Conservation (phyloP, 2,797 vertebrate species). For the Borostomias antarcticus region DNA sequence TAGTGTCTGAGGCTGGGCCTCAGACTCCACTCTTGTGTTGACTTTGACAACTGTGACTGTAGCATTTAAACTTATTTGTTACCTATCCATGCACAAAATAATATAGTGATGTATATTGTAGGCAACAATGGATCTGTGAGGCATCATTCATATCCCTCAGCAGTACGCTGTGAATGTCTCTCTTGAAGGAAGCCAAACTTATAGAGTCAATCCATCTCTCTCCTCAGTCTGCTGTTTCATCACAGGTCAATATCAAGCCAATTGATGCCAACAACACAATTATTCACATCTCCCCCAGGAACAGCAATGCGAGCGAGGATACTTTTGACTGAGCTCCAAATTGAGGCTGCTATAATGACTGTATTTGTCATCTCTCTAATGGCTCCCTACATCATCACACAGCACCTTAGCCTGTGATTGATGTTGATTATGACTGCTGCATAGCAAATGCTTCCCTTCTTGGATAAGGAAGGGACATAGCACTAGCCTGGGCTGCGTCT, state of each 20-base stretch:
- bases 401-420: constrained; percentile 53
- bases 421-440: constrained; percentile 50
- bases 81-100: too few species aligned
- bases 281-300: constrained; percentile 28
- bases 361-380: constrained; percentile 65
- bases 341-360: constrained; percentile 57
- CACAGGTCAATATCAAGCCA: constrained; percentile 30
- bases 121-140: constrained; percentile 12
- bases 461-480: background rate
- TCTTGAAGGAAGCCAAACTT: too few species aligned
- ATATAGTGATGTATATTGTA: too few species aligned
- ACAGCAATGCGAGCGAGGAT: constrained; percentile 28
- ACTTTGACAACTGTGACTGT: too few species aligned
- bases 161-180: background rate
- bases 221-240: constrained; percentile 3
- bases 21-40: too few species aligned
- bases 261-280: constrained; percentile 41
- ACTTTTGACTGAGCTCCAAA: constrained; percentile 1
- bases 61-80: too few species aligned
- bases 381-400: constrained; percentile 52
- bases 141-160: constrained; percentile 32
- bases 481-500: background rate
- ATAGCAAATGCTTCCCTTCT: constrained; percentile 31
- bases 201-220: constrained; percentile 39
- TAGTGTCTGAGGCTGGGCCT: too few species aligned